These are phyloP conservation scores for Chironomus striatipennis DNA, from an alignment of 1,140 invertebrate species.

Conservation along the genomic window DNA sequence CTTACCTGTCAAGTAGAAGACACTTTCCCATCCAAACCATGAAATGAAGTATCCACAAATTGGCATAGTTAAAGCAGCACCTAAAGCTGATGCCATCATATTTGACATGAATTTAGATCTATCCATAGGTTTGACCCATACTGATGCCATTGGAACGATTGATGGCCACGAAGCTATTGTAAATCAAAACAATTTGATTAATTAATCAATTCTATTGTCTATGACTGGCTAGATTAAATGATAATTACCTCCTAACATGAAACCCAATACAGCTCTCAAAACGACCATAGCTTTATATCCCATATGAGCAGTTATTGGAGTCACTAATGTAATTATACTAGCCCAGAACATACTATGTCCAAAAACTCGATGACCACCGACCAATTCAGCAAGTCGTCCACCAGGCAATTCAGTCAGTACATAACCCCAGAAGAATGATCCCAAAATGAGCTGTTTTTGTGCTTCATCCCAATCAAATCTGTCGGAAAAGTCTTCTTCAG, in stretches of 20 bases:
- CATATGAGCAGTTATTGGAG: constrained; percentile 60
- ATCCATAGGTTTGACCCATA: constrained; percentile 85
- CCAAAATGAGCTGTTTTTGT: constrained; percentile 68
- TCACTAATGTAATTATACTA: constrained; percentile 71
- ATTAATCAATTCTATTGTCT: too few relatives aligned
- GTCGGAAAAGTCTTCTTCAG: constrained; percentile 29
- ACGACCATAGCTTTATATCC: constrained; percentile 53
- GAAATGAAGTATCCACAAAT: constrained; percentile 70
- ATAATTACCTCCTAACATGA: constrained; percentile 66
- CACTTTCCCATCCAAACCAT: constrained; percentile 70
- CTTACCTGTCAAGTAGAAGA: constrained; percentile 74
- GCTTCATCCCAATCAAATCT: constrained; percentile 61
- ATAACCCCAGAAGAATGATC: constrained; percentile 87
- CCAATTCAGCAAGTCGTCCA: constrained; percentile 69
- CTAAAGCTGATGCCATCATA: constrained; percentile 79
- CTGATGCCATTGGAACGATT: constrained; percentile 78
- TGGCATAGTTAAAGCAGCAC: constrained; percentile 74
- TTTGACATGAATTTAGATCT: constrained; percentile 79
- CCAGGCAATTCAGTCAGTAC: constrained; percentile 76
- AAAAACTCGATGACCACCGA: constrained; percentile 70
- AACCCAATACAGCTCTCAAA: constrained; percentile 57
- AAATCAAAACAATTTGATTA: too few relatives aligned
- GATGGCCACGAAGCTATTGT: constrained; percentile 57
- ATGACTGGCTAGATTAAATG: too few relatives aligned
- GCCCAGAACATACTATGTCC: constrained; percentile 76